Conservation (phyloP, 2,797 vertebrate species). For the Synanceia verrucosa region DNA sequence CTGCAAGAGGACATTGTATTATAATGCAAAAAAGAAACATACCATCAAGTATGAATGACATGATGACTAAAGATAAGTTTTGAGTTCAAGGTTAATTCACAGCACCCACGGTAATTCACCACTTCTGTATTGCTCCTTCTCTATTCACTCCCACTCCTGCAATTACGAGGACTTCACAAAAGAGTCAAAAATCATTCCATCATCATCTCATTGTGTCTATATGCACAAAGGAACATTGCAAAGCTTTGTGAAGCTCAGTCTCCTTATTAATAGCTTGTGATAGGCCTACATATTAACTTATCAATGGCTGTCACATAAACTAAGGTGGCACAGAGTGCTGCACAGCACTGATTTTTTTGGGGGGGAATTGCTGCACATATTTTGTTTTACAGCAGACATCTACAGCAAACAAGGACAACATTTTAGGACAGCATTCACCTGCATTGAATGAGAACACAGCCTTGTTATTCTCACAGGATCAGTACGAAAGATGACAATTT, state of each 20-base stretch:
- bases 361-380: not conserved
- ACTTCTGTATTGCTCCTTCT: conserved; percentile 14
- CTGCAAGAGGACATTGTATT: not conserved
- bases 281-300: conserved; percentile 44
- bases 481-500: not conserved
- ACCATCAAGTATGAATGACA: not conserved
- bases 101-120: conserved; percentile 7
- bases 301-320: conserved; percentile 10
- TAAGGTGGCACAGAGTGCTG: not conserved
- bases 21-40: not conserved
- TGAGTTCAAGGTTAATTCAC: conserved; percentile 8
- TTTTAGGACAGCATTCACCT: not conserved
- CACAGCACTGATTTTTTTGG: not conserved
- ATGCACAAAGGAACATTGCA: conserved; percentile 38
- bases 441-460: not conserved
- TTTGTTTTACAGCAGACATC: not conserved
- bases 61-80: conserved; percentile 23
- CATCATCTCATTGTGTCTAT: conserved; percentile 31
- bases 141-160: conserved; percentile 22
- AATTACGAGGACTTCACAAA: conserved; percentile 35
- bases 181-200: conserved; percentile 34
- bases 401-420: not conserved
- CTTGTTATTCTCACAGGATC: not conserved
- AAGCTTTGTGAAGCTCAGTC: conserved; percentile 23
- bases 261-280: conserved; percentile 19